Evolutionary conservation across 2,113 vertebrate genomes (phyloP), one percentile per base, ranked within the genome.

Genomic region (Pterocles orientalis): DNA sequence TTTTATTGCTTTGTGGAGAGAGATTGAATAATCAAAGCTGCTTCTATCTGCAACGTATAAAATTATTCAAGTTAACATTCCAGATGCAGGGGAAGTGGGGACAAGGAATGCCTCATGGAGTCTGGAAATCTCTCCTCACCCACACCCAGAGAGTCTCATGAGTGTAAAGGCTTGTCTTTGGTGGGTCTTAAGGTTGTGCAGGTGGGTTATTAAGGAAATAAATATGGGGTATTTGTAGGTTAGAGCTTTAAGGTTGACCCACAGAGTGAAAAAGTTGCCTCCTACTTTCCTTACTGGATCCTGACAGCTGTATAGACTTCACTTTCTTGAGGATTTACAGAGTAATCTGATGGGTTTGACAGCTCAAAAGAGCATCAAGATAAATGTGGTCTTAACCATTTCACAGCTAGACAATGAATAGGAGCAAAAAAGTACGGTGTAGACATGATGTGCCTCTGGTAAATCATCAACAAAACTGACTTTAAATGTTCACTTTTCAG

Each of bases 1-100:
- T 91, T 43, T 92, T 97, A 87, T 17, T 91, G 73, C 65, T 79
- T 87, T 91, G 31, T 45, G 41, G 53, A 56, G n/a, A 68, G 48
- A 91, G 33, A 69, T 0, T 79, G 89, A 84, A 85, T 89, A 89
- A 82, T 68, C 65, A 89, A 70, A 94, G 41, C 41, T 72, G 29
- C 61, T 91, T 92, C 73, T 82, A 11, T 91, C 60, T 84, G 48
- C 43, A 75, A 39, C 13, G 9, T 78, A 25, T 33, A 61, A 60
- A 92, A 87, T 82, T 82, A 89, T 89, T 79, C 3, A 15, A 51
- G 34, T 70, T 88, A 84, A 39, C 34, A n/a, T 29, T 6, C 1
- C 65, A 72, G 61, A 84, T 95, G 34, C 53, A 62, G 31, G 68
- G 73, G 34, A 89, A 78, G 9, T 61, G 28, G 36, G 78, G 39